phyloP scores from a whole-genome alignment of 2,888 invertebrate species.

The Agrochola litura region DNA sequence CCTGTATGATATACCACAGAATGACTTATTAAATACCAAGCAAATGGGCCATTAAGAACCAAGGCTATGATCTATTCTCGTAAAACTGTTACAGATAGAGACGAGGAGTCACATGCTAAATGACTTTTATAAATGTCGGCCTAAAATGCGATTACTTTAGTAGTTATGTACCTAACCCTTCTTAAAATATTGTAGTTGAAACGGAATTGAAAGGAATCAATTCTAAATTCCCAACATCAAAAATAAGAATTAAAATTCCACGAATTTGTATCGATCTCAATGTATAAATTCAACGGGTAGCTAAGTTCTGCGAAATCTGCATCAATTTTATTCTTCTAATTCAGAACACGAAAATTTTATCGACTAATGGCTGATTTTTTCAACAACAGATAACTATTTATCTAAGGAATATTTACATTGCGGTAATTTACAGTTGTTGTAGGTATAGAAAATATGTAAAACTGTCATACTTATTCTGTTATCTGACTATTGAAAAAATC shows the following conservation, averaged over 20 bases:
- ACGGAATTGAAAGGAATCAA: not conserved
- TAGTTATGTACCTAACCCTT: not conserved
- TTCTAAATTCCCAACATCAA: not conserved
- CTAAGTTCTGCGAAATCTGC: slow-evolving; percentile 18
- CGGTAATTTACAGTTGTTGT: not conserved
- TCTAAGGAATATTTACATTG: not conserved
- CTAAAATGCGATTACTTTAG: not conserved
- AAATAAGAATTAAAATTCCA: slow-evolving; percentile 1
- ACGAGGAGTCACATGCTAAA: not conserved
- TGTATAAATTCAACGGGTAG: not conserved
- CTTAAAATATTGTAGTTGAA: not conserved
- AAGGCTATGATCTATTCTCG: not conserved
- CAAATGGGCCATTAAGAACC: too few relatives aligned
- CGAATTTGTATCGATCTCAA: not conserved
- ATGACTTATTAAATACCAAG: not conserved
- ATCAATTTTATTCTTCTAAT: not conserved
- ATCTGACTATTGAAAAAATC: not conserved
- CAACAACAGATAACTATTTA: too few relatives aligned
- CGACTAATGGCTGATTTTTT: not conserved
- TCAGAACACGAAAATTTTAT: not conserved
- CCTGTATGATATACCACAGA: not conserved
- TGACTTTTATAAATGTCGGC: not conserved
- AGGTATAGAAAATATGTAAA: not conserved
- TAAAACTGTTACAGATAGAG: not conserved
- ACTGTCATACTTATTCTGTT: not conserved